Base-by-base conservation (phyloP, 2,797 vertebrate species). In the Acomys russatus region DNA sequence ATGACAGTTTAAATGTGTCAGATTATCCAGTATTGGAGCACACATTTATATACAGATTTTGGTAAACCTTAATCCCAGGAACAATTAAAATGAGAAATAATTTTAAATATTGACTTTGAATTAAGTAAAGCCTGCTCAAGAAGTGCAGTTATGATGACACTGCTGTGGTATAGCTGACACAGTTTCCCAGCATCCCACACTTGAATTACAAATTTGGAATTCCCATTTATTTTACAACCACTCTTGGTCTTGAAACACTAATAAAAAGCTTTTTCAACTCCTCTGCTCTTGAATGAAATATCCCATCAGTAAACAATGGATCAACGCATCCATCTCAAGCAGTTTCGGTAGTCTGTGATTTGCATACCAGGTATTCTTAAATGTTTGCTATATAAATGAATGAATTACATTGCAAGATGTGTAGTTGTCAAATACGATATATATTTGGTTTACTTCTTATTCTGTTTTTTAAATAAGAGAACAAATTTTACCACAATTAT, bases 161-260 rank as follows among this genome's bases (percentile, higher is more conserved):
- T 23, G 35, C 3, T 35, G 0, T 35, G 4, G 44, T n/a, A 1
- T 0, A 56, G 1, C 6, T 63, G 44, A 23, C 14, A 11, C 0
- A 6, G 38, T 68, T 87, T 64, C 44, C n/a, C 14, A 22, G 0
- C 1, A 14, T 25, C 35, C 15, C 0, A 44, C 2, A 18, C 49
- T 7, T 9, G 8, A 56, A 56, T 71, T 49, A 73, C 38, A 64
- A 92, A 78, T 23, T 0, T 49, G 2, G 4, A 83, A 9, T 49
- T 74, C 6, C 2, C 28, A 76, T 77, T 33, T 15, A 10, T 90
- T 64, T 1, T 17, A 28, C 35, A 82, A 3, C 9, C 56, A 54
- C 59, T 25, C 3, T 73, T 84, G 30, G 2, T 3, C 73, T 2
- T 63, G 64, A 92, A n/a, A 0, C 35, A 49, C 88, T 85, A 30